These are phyloP conservation scores for Emmelina monodactyla DNA, from an alignment of 2,888 invertebrate genomes.

Conservation along the genomic window DNA sequence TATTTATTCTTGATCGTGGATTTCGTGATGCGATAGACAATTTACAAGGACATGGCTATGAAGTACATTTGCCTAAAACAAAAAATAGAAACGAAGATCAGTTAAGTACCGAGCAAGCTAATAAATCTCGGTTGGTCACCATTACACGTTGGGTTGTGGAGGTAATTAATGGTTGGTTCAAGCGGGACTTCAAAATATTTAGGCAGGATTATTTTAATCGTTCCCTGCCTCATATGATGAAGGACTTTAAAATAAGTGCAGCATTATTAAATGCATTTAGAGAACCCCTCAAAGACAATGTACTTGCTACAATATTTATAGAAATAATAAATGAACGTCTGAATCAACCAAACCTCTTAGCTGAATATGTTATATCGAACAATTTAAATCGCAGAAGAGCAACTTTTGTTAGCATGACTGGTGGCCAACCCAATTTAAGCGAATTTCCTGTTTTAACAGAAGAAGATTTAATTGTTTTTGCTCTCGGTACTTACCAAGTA, in stretches of 20 bases:
- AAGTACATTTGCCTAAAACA: background rate
- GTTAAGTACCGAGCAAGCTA: constrained; percentile 9
- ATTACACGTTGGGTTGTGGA: constrained; percentile 14
- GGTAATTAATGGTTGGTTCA: constrained; percentile 13
- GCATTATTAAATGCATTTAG: constrained; percentile 6
- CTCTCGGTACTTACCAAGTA: constrained; percentile 5
- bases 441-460: constrained; percentile 1
- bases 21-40: constrained; percentile 6
- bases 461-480: constrained; percentile 4
- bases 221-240: constrained; percentile 6
- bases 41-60: constrained; percentile 3
- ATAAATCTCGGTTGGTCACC: constrained; percentile 13
- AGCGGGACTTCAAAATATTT: constrained; percentile 13
- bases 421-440: constrained; percentile 6
- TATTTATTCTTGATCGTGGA: constrained; percentile 8
- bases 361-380: constrained; percentile 5
- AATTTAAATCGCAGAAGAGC: constrained; percentile 7
- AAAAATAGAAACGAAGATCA: constrained; percentile 5
- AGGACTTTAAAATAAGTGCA: constrained; percentile 5
- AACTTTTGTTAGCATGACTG: constrained; percentile 4
- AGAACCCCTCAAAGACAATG: background rate
- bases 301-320: too few species aligned
- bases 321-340: too few species aligned
- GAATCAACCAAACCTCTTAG: constrained; percentile 5
- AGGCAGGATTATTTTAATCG: constrained; percentile 13